Percentiles rank a stretch among this genome's conserved stretches.
These are phyloP conservation scores for Grapholita molesta DNA, from an alignment of 1,140 invertebrate species.

Conservation along the genomic window DNA sequence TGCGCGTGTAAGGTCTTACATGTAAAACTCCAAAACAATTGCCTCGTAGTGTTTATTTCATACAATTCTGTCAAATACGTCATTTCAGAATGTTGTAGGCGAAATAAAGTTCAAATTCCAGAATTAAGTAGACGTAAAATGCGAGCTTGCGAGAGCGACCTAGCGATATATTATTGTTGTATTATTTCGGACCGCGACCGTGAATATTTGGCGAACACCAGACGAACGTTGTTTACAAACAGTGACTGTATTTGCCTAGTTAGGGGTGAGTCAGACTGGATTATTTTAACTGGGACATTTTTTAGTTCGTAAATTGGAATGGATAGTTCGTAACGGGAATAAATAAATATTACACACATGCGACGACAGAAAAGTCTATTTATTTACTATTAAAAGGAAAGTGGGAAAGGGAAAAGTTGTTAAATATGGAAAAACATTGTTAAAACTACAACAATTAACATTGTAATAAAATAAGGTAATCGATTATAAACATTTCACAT, in stretches of 20 bases:
- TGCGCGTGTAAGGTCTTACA: too few species aligned
- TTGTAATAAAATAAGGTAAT: neutral
- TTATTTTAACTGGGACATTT: neutral
- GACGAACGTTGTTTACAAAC: slow-evolving; percentile 10
- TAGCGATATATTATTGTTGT: neutral
- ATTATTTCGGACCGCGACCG: slow-evolving; percentile 5
- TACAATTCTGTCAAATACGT: too few species aligned
- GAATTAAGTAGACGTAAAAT: neutral
- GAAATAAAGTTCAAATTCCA: neutral
- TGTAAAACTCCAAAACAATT: too few species aligned
- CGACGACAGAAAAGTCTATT: too few species aligned
- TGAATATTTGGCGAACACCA: slow-evolving; percentile 9
- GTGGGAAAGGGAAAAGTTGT: too few species aligned
- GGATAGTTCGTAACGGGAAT: too few species aligned
- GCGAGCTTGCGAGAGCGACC: neutral
- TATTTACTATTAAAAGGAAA: too few species aligned
- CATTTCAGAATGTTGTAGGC: neutral
- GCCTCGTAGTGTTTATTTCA: too few species aligned
- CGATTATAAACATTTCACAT: neutral
- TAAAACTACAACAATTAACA: neutral
- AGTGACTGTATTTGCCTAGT: neutral
- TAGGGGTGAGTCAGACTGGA: neutral
- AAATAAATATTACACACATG: too few species aligned
- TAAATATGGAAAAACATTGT: too few species aligned
- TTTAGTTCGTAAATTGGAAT: neutral